phyloP scores from a whole-genome alignment of 2,888 invertebrate species.

The Piscicola geometra region DNA sequence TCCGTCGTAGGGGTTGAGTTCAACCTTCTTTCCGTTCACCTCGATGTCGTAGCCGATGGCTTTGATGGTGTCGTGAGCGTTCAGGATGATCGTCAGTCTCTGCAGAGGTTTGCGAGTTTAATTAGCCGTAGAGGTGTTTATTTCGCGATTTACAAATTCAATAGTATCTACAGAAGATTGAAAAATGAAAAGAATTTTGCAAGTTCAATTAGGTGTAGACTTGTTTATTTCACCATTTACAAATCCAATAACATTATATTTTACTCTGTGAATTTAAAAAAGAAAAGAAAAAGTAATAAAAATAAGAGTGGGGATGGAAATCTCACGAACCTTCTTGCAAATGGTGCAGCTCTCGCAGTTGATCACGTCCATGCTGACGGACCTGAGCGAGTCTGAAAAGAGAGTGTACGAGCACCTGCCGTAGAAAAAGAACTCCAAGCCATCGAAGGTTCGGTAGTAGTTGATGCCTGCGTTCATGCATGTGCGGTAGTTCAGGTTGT shows the following conservation, averaged over 20 bases:
- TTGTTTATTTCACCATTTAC: no score
- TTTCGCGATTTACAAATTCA: not conserved
- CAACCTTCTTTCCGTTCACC: conserved; percentile 25
- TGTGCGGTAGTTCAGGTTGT: conserved; percentile 35
- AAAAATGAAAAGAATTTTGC: not conserved
- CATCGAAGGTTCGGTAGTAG: conserved; percentile 74
- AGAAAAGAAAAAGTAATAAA: no score
- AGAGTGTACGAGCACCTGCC: conserved; percentile 68
- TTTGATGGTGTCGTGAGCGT: conserved; percentile 28
- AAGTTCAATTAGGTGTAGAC: not conserved
- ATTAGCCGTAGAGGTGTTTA: no score
- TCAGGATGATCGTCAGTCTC: conserved; percentile 31
- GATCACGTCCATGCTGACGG: conserved; percentile 36
- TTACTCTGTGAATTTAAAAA: no score
- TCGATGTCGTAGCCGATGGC: conserved; percentile 34
- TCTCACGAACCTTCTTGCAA: conserved; percentile 43
- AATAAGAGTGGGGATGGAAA: no score
- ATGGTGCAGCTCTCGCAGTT: conserved; percentile 38
- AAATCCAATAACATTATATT: no score
- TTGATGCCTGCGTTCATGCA: conserved; percentile 39
- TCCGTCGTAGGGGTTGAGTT: conserved; percentile 13
- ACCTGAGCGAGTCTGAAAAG: conserved; percentile 35
- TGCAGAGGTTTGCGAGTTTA: not conserved
- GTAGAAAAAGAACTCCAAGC: conserved; percentile 68
- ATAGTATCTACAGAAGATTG: conserved; percentile 4